These are phyloP conservation scores for Limulus polyphemus DNA, from an alignment of 2,888 invertebrate species.

Conservation along the genomic window DNA sequence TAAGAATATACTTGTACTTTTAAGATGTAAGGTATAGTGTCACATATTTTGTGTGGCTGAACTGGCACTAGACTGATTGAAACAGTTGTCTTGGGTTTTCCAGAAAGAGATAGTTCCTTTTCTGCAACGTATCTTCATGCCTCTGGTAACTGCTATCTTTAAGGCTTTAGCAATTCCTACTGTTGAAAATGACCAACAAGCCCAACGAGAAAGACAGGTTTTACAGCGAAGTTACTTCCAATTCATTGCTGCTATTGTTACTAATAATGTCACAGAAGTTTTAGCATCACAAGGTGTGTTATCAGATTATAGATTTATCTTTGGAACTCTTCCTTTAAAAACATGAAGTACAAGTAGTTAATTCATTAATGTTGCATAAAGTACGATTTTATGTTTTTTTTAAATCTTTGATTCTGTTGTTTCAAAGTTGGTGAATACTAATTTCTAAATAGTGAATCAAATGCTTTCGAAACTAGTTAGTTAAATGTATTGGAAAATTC, in stretches of 20 bases:
- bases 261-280: conserved; percentile 41
- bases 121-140: conserved; percentile 42
- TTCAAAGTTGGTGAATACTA: no score
- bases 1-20: no score
- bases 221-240: conserved; percentile 42
- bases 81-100: conserved; percentile 27
- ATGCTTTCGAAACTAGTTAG: no score
- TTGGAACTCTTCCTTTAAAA: not conserved
- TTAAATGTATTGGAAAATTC: no score
- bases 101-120: conserved; percentile 43
- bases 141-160: conserved; percentile 41
- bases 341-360: no score
- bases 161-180: conserved; percentile 37
- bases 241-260: conserved; percentile 41
- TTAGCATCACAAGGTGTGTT: conserved; percentile 31
- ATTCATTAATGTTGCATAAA: no score
- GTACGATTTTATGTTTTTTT: no score
- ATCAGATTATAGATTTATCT: not conserved
- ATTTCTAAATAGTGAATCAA: no score
- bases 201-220: conserved; percentile 38
- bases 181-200: conserved; percentile 41
- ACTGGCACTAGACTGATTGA: no score
- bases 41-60: no score
- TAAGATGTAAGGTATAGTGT: no score
- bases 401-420: no score